Evolutionary conservation across 2,113 vertebrate genomes (phyloP).

Genomic region (Psittacula cyanocephala): DNA sequence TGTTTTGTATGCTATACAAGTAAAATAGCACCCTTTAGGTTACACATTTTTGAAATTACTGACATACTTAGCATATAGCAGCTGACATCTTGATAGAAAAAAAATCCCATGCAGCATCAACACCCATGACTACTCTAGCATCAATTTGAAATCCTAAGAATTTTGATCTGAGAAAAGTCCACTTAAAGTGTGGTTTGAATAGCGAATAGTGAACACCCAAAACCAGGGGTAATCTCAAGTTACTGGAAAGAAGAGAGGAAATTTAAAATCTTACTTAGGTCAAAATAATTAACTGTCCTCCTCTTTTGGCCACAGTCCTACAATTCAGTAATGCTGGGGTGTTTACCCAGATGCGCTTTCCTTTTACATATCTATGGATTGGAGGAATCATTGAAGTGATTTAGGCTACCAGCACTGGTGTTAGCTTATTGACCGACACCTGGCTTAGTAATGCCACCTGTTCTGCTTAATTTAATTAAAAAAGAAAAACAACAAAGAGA

Average conservation of each 20-base stretch:
- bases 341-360: background rate
- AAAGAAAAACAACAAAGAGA: background rate
- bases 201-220: background rate
- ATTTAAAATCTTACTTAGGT: background rate
- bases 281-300: background rate
- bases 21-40: background rate
- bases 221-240: background rate
- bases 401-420: background rate
- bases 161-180: background rate
- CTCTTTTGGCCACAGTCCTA: background rate
- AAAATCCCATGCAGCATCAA: background rate
- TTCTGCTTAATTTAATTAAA: background rate
- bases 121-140: background rate
- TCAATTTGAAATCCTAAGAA: background rate
- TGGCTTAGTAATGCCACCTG: background rate
- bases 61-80: background rate
- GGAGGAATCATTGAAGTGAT: background rate
- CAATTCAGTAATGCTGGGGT: background rate
- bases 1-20: background rate
- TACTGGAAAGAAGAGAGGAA: background rate
- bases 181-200: background rate
- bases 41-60: background rate
- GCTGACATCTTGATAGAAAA: background rate
- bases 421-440: background rate
- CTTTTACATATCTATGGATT: background rate